A percentile compares a stretch with the other conserved stretches of the same genome.
These are phyloP conservation scores for Drosophila serrata DNA, from an alignment of 1,140 invertebrate genomes.

Conservation along the genomic window DNA sequence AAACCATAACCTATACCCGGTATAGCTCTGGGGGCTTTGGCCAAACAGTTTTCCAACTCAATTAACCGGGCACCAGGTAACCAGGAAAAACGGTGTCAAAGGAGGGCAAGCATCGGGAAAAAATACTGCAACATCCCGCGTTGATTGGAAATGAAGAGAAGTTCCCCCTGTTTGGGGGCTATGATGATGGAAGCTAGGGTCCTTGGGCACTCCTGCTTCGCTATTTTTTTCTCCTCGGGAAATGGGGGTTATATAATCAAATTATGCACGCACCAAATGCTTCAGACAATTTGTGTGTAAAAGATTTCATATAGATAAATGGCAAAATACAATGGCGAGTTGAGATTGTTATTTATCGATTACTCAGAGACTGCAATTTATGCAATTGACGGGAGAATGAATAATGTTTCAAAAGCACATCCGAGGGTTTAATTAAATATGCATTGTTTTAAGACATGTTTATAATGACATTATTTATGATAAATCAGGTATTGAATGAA, in stretches of 20 bases:
- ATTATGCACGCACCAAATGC: constrained; percentile 54
- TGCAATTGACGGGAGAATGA: background rate
- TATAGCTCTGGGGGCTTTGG: constrained; percentile 38
- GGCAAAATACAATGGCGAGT: constrained; percentile 9
- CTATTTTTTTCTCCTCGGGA: background rate
- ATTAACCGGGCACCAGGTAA: constrained; percentile 48
- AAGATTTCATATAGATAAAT: constrained; percentile 36
- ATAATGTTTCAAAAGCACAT: background rate
- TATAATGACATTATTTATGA: background rate
- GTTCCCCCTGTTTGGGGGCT: constrained; percentile 17
- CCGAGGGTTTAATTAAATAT: constrained; percentile 4
- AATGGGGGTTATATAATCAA: constrained; percentile 39
- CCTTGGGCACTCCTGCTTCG: background rate
- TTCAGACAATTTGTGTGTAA: constrained; percentile 42
- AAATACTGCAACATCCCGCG: constrained; percentile 41
- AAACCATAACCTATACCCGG: background rate
- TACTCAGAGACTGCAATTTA: background rate
- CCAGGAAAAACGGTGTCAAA: constrained; percentile 45
- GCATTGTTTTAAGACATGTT: constrained; percentile 1
- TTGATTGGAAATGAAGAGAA: constrained; percentile 51
- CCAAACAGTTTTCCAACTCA: constrained; percentile 63
- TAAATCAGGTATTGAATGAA: background rate
- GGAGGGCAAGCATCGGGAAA: constrained; percentile 24
- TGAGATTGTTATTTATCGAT: constrained; percentile 12
- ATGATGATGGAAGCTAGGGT: background rate